Base-by-base conservation (phyloP, 2,888 invertebrate genomes). In the Malacosoma neustria region DNA sequence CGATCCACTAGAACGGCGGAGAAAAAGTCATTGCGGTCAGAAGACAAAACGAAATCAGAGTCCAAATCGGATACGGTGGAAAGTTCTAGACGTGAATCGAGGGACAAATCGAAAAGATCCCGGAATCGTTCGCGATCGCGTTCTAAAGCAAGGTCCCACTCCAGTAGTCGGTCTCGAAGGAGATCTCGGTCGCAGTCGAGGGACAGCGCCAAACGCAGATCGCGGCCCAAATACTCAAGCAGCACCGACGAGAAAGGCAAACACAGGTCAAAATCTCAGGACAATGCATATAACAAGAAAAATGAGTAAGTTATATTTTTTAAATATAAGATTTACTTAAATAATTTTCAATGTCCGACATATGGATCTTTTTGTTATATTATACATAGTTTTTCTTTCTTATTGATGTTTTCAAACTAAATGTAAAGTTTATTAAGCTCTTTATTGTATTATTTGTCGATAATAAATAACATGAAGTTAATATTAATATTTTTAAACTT, bases 261-360 rank as follows among this genome's bases (percentile, higher is more conserved):
- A 46, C 66, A 61, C 30, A 70, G 84, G 14, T 85, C 84, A 9
- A 63, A 67, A 54, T 84, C 84, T 41, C 84, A 85, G 54, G 84
- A 82, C 31, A 62, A 61, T 42, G 48, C 49, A 34, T 63, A 56
- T 39, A 65, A 46, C 40, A 80, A 80, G 52, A 84, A 82, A 56
- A 72, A 75, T 54, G 84, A 84, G 84, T 84, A 65, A 64, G 79
- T 58, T 37, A 35, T 30, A 12, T 33, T 30, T 33, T 33, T 3
- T 15, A 34, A n/a, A n/a, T n/a, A n/a, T n/a, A n/a, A n/a, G n/a
- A n/a, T n/a, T n/a, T n/a, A n/a, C n/a, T n/a, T n/a, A n/a, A n/a
- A n/a, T n/a, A n/a, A n/a, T n/a, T n/a, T n/a, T n/a, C n/a, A n/a
- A n/a, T n/a, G n/a, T n/a, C n/a, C n/a, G n/a, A n/a, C n/a, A n/a